These are phyloP conservation scores for Plestiodon gilberti DNA, from an alignment of 2,113 vertebrate genomes.

Conservation along the genomic window DNA sequence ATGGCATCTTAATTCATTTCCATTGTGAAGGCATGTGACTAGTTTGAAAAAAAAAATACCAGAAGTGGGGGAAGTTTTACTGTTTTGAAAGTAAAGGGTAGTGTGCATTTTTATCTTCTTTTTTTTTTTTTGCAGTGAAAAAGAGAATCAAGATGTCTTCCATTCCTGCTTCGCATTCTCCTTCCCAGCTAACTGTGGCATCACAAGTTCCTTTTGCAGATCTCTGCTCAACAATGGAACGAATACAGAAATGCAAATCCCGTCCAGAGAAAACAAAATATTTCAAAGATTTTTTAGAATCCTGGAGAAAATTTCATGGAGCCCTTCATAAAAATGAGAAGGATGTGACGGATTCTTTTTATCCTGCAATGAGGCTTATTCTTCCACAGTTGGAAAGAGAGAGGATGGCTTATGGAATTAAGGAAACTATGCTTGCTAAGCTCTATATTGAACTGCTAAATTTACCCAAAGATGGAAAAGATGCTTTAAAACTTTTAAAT, in stretches of 20 bases:
- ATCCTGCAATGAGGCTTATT: constrained; percentile 93
- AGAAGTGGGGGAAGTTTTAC: not conserved
- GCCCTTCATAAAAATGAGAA: constrained; percentile 88
- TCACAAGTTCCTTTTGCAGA: constrained; percentile 90
- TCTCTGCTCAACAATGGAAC: constrained; percentile 89
- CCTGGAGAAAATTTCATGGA: constrained; percentile 92
- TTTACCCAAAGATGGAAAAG: constrained; percentile 90
- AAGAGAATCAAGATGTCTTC: constrained; percentile 66
- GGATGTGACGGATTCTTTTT: constrained; percentile 90
- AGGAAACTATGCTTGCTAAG: constrained; percentile 96
- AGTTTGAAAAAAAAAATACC: not conserved
- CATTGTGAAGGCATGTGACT: not conserved
- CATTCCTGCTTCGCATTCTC: constrained; percentile 47
- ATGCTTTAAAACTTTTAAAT: constrained; percentile 91
- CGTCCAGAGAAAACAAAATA: constrained; percentile 87
- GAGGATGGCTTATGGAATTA: constrained; percentile 96
- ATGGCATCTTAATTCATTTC: not conserved
- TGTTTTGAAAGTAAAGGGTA: not conserved
- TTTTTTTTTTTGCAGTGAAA: constrained; percentile 46
- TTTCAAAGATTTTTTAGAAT: constrained; percentile 88
- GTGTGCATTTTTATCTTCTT: accelerated
- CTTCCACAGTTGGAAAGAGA: constrained; percentile 92
- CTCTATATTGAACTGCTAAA: constrained; percentile 93
- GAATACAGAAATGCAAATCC: constrained; percentile 87
- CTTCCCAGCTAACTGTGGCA: constrained; percentile 78